phyloP scores from a whole-genome alignment of 35 echinoderm and acorn worm genomes.

The Strongylocentrotus purpuratus region DNA sequence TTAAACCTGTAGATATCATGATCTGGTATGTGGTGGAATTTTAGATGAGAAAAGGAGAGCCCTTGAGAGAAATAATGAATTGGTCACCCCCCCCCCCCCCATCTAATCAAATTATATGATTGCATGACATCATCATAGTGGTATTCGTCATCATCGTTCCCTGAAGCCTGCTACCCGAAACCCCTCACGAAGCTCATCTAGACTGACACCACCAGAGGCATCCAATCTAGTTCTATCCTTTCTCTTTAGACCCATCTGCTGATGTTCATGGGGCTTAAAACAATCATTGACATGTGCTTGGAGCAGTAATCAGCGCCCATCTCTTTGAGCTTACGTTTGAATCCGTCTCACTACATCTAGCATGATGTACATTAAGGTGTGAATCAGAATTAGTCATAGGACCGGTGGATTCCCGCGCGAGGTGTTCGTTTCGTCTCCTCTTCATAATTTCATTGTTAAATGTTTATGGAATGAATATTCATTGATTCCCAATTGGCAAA shows the following conservation, averaged over 20 bases:
- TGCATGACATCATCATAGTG: background rate
- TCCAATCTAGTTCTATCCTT: background rate
- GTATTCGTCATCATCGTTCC: background rate
- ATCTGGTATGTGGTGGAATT: background rate
- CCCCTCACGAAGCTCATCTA: background rate
- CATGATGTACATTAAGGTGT: background rate
- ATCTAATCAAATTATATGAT: slow-evolving; percentile 6
- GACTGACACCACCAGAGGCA: slow-evolving; percentile 6
- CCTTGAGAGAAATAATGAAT: too few species aligned
- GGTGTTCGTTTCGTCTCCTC: background rate
- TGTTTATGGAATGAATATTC: background rate
- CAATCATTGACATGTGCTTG: slow-evolving; percentile 26
- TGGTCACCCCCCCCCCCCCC: too few species aligned
- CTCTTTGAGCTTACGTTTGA: background rate
- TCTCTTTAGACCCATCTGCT: background rate
- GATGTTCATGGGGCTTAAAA: slow-evolving; percentile 34
- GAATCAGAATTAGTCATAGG: slow-evolving; percentile 39
- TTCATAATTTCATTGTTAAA: background rate
- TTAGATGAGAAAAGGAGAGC: background rate
- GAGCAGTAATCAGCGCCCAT: background rate
- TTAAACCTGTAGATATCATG: background rate
- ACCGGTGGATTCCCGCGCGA: background rate
- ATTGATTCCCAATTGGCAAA: background rate
- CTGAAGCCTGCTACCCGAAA: background rate
- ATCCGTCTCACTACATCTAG: background rate